Base-by-base conservation (phyloP, 2,888 invertebrate genomes). In the Mechanitis messenoides region DNA sequence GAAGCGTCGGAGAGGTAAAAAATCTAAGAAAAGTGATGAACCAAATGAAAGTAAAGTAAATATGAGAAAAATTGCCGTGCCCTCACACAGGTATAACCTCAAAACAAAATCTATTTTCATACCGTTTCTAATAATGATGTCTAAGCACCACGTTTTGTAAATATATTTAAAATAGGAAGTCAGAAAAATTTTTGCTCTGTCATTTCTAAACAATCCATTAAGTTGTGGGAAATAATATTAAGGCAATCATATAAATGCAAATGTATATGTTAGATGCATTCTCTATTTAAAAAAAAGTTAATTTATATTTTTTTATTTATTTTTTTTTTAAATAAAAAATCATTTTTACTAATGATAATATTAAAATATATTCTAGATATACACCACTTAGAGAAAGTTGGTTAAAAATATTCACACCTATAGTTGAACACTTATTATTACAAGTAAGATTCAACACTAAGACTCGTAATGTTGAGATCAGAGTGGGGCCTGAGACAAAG, bases 321-420 rank as follows among this genome's bases (percentile, higher is more conserved):
- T 20, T 20, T 20, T 1, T 1, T 20, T 20, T 20, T 20, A 20
- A 20, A 20, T 20, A 60, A 55, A 55, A 62, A 54, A 38, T 31
- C 3, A 11, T 47, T 56, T 50, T 33, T 3, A 50, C 35, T 33
- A 38, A 12, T 38, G 56, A 57, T 33, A 31, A 50, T 58, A n/a
- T 62, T 53, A 9, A 9, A 28, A 6, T 45, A 31, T 60, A 33
- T 78, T 81, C 20, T 73, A 92, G 99, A 81, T 97, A 96, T 75
- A 94, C 97, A 7, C 98, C 99, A 0, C 85, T 99, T 7, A 98
- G 98, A 87, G 96, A 98, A 76, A 96, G 95, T 76, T 99, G 99
- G 99, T 91, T 97, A 83, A 97, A 98, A 85, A 97, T 99, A 70
- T 98, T 98, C 78, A 95, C 96, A 56, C 98, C 99, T 0, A 92